A percentile compares a stretch with the other conserved stretches of the same genome.
Conservation (phyloP, 2,797 vertebrate species). For the Phrynocephalus vlangalii region DNA sequence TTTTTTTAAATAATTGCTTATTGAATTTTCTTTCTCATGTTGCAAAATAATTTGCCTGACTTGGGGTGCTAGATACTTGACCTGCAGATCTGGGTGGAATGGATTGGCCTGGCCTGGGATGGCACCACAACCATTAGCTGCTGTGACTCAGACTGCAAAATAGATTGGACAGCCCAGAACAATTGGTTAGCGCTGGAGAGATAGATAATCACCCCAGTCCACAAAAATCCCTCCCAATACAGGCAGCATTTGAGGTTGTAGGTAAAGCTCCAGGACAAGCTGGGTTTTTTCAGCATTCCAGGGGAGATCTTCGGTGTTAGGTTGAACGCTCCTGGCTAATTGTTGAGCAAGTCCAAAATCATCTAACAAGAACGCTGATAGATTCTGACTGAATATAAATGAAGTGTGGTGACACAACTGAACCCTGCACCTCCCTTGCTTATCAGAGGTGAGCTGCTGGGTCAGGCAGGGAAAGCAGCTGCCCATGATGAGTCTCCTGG, state of each 20-base stretch:
- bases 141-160: too few species aligned
- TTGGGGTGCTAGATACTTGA: not conserved
- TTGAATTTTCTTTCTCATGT: too few species aligned
- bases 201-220: too few species aligned
- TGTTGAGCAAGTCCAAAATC: slow-evolving; percentile 39
- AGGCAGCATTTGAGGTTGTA: too few species aligned
- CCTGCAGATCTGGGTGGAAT: too few species aligned
- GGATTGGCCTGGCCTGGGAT: too few species aligned
- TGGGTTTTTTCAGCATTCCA: not conserved
- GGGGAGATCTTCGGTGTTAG: not conserved
- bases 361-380: slow-evolving; percentile 34
- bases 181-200: too few species aligned
- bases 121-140: too few species aligned
- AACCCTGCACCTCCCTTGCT: slow-evolving; percentile 44
- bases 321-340: not conserved
- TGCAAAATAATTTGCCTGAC: not conserved
- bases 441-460: slow-evolving; percentile 44
- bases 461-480: slow-evolving; percentile 17
- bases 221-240: too few species aligned
- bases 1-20: too few species aligned
- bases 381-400: slow-evolving; percentile 53
- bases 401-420: slow-evolving; percentile 48
- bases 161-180: too few species aligned
- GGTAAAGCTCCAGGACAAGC: not conserved
- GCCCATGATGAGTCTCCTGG: slow-evolving; percentile 34